Evolutionary conservation across 1,140 invertebrate genomes (phyloP), one percentile per base, ranked within the genome.

Genomic region (Hydropsyche tenuis): DNA sequence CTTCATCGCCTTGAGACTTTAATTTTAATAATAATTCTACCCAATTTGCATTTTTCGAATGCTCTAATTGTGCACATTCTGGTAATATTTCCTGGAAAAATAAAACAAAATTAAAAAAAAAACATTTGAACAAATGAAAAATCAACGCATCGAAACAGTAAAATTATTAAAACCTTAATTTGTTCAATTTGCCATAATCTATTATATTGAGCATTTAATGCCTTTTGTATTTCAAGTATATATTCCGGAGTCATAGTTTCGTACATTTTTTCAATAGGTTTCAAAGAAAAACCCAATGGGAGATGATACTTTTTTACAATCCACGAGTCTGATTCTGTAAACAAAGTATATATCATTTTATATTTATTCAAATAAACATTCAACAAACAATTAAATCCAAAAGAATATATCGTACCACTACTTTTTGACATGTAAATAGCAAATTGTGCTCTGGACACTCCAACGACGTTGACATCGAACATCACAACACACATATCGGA

Each of bases 321-420:
- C 65, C 65, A 68, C 1, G 48, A 4, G 48, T 68, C 65, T 11
- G 65, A 16, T 48, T 68, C 65, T 66, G 43, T 25, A 68, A 68
- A 23, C 1, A 48, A 68, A 3, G 18, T 22, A 23, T 60, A 48
- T 48, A 14, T 48, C 16, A 11, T 18, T 60, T 4, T 20, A 4
- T 20, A 18, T 22, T 2, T 27, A 60, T 60, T 60, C 16, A n/a
- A 60, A 6, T 60, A n/a, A 14, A n/a, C 4, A 48, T 48, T 48
- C 14, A 3, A n/a, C n/a, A n/a, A n/a, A n/a, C n/a, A n/a, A n/a
- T n/a, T 48, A n/a, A 48, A 48, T 48, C 2, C 2, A 48, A 2
- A n/a, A n/a, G 3, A 48, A 48, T 7, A 16, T 48, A 16, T 48
- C 16, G 16, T 23, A 68, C 65, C 45, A 48, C 14, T 5, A 51